Evolutionary conservation across 2,888 invertebrate species (phyloP).

Genomic region (Mycogona germanica): DNA sequence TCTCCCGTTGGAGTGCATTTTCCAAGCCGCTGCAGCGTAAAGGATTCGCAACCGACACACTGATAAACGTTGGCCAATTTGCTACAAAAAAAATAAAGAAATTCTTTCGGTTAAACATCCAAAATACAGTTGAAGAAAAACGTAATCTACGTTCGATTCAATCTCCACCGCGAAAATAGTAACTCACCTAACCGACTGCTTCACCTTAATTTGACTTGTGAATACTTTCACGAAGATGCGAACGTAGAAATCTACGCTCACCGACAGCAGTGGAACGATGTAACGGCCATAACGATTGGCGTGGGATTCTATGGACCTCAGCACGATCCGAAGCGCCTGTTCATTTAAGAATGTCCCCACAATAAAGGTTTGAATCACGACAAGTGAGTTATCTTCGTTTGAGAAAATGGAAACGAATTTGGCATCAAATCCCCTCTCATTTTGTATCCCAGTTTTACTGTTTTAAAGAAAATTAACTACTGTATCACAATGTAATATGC

Average conservation of each 20-base stretch:
- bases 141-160: conserved; percentile 1
- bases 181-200: conserved; percentile 61
- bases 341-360: too few relatives aligned
- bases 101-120: too few relatives aligned
- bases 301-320: conserved; percentile 79
- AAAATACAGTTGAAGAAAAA: conserved; percentile 15
- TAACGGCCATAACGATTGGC: conserved; percentile 89
- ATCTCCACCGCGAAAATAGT: background rate
- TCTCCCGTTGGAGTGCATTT: conserved; percentile 26
- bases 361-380: too few relatives aligned
- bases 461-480: too few relatives aligned
- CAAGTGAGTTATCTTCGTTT: background rate
- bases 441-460: too few relatives aligned
- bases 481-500: too few relatives aligned
- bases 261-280: conserved; percentile 75
- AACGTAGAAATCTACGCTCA: conserved; percentile 95
- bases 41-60: conserved; percentile 79
- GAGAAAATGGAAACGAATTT: background rate
- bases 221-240: conserved; percentile 79
- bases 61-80: conserved; percentile 79
- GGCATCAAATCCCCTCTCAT: background rate
- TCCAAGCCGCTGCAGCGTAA: conserved; percentile 64
- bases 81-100: conserved; percentile 39
- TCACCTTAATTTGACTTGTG: conserved; percentile 69
- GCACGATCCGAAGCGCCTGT: conserved; percentile 85